Evolutionary conservation across 2,797 vertebrate species (phyloP).

Genomic region (Craterocephalus amniculus): DNA sequence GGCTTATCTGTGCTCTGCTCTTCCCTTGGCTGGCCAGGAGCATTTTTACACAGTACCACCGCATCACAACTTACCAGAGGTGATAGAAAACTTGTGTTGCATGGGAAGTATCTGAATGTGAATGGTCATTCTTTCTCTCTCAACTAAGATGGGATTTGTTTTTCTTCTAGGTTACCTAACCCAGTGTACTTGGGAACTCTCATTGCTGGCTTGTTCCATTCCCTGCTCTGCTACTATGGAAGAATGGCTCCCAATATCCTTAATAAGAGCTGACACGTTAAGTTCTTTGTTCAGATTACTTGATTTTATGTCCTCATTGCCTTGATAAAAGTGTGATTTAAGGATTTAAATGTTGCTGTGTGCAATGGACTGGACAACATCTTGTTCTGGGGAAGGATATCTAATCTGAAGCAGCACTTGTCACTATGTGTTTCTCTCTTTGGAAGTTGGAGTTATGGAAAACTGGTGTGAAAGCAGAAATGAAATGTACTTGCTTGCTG

Average conservation of each 20-base stretch:
- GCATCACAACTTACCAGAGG: conserved; percentile 85
- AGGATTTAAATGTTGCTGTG: not conserved
- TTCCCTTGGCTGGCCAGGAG: conserved; percentile 84
- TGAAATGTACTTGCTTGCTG: not conserved
- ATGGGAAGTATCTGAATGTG: not conserved
- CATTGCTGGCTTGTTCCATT: conserved; percentile 81
- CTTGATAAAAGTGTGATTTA: not conserved
- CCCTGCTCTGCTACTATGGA: conserved; percentile 82
- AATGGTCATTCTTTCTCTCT: conserved; percentile 9
- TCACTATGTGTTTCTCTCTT: not conserved
- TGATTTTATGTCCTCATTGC: conserved; percentile 2
- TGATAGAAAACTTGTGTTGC: conserved; percentile 40
- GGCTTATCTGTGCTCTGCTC: conserved; percentile 74
- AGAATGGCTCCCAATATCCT: conserved; percentile 87
- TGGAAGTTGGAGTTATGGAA: not conserved
- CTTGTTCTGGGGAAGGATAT: not conserved
- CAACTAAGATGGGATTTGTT: conserved; percentile 12
- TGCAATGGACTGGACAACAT: not conserved
- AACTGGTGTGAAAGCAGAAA: not conserved
- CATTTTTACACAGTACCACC: conserved; percentile 84
- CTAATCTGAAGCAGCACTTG: not conserved
- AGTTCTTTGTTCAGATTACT: not conserved
- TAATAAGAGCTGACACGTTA: conserved; percentile 16
- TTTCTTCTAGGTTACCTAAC: conserved; percentile 81
- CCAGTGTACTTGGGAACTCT: conserved; percentile 85